These are phyloP conservation scores for Semnopithecus entellus DNA, from an alignment of 2,113 vertebrate genomes.

Conservation along the genomic window DNA sequence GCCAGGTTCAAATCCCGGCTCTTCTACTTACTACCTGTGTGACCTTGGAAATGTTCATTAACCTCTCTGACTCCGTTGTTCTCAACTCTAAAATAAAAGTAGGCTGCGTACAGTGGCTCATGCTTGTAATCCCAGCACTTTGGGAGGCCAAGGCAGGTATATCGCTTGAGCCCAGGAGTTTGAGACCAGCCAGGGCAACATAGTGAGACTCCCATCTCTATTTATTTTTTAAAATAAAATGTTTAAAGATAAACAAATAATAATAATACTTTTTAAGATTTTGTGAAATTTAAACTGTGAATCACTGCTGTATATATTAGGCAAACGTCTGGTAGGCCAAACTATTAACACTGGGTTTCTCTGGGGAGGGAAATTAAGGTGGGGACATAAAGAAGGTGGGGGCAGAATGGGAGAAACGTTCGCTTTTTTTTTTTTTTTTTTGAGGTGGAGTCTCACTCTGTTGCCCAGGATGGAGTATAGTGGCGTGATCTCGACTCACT, in stretches of 20 bases:
- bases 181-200: too few species aligned
- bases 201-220: too few species aligned
- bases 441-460: too few species aligned
- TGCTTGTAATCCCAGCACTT: too few species aligned
- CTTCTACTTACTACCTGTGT: neutral
- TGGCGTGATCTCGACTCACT: too few species aligned
- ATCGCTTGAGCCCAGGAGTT: too few species aligned
- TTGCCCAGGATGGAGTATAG: too few species aligned
- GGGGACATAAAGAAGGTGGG: neutral
- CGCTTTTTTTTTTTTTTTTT: neutral
- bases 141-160: too few species aligned
- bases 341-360: neutral
- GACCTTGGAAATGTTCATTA: neutral
- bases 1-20: neutral
- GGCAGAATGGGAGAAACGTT: neutral
- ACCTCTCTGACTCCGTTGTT: neutral
- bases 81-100: slow-evolving; percentile 32
- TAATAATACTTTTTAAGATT: neutral
- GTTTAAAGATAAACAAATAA: too few species aligned
- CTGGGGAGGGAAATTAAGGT: neutral
- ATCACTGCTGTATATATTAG: neutral
- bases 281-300: neutral
- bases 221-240: too few species aligned
- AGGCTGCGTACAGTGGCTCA: too few species aligned
- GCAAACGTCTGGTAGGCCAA: neutral